Base-by-base conservation (phyloP, 2,888 invertebrate species). In the Netelia fuscicornis region DNA sequence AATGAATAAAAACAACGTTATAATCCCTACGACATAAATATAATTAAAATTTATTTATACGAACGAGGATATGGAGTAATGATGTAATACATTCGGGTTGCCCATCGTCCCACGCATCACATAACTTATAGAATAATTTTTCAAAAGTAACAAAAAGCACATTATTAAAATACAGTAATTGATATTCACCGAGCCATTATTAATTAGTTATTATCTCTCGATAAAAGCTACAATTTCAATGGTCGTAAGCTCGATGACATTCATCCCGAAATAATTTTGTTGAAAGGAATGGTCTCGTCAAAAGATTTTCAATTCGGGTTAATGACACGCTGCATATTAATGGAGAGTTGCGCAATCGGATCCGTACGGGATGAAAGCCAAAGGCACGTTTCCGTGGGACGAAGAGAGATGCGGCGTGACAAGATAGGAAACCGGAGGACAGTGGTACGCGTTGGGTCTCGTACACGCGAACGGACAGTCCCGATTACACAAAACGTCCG, bases 301-400 rank as follows among this genome's bases (percentile, higher is more conserved):
- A 48, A 48, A 13, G 48, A 48, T 13, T 48, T 48, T 48, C 37
- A 37, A 37, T 37, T 37, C 37, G 37, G 37, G 48, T 48, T 48
- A 48, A 13, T 48, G 2, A 13, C 48, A 48, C 48, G 2, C 11
- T 2, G 48, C 48, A 48, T 52, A 68, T 70, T 70, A 60, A 78
- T 62, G 60, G 3, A 52, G 48, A 30, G 70, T 77, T 68, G 60
- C n/a, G 68, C 68, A 80, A 84, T 80, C 58, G 23, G 58, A 77
- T 77, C 54, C 72, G 13, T 23, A 11, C 54, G 37, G 30, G 64
- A 72, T 84, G 84, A 84, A 84, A 77, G 77, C 67, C 64, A 37
- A 42, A 64, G 25, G 58, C 58, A 70, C 56, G 42, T 20, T 48
- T 48, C 11, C 13, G 71, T 65, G 56, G 6, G 44, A 54, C 17